Base-by-base conservation (phyloP, 2,888 invertebrate species). In the Andrena haemorrhoa region DNA sequence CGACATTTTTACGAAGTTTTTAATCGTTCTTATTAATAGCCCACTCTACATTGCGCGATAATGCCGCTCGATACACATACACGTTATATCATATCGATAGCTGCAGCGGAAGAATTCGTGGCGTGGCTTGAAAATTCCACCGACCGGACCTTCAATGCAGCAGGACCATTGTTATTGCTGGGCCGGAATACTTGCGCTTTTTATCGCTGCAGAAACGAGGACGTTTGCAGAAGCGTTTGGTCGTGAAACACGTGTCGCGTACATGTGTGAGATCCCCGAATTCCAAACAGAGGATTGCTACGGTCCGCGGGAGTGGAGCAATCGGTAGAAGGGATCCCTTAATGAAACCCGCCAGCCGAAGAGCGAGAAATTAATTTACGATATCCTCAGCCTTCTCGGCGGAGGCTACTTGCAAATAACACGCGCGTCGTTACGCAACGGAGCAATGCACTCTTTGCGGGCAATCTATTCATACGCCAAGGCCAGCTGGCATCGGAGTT, bases 401-500 rank as follows among this genome's bases (percentile, higher is more conserved):
- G 63, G 26, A 26, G 72, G 75, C 77, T 83, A 85, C 84, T 88
- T 84, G 89, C 90, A 87, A 90, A 90, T 89, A 88, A 90, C 87
- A 83, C 78, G 65, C 75, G 76, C 69, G 47, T 61, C 79, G 86
- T 93, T 93, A 90, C 92, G 92, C 89, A 92, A 93, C 89, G 89
- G 92, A 90, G 91, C 92, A 92, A 90, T 93, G 92, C 92, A 93
- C 93, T 93, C 93, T 86, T 89, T 86, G 86, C 83, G 87, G 81
- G 86, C 86, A 89, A 81, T 91, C 92, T 93, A 92, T 93, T 92
- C 92, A 90, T 91, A 90, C 87, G 86, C 71, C 91, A 93, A 93
- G 93, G 92, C 91, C 91, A 90, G 89, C 90, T 87, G 88, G 85
- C 81, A 56, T 61, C 23, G 76, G 47, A 73, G 76, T 77, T 84